Evolutionary conservation across 2,888 invertebrate species (phyloP).

Genomic region (Sepiola atlantica): DNA sequence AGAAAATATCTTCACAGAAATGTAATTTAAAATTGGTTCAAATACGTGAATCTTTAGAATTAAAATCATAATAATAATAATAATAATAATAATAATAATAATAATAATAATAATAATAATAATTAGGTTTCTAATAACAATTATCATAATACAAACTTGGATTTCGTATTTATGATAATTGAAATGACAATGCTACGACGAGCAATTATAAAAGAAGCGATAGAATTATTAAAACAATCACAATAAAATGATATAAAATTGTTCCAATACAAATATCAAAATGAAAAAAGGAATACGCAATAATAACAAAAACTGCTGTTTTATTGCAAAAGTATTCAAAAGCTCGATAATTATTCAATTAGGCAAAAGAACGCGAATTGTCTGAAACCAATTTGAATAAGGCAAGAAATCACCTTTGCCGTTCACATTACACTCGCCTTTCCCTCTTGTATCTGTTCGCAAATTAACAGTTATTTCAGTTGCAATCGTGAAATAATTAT

Average conservation of each 20-base stretch:
- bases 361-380: background rate
- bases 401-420: constrained; percentile 2
- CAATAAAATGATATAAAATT: background rate
- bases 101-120: background rate
- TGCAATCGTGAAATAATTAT: background rate
- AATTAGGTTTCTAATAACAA: background rate
- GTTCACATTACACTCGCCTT: background rate
- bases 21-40: background rate
- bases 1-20: background rate
- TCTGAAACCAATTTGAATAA: background rate
- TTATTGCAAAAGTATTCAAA: background rate
- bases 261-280: background rate
- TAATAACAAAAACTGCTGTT: background rate
- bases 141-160: background rate
- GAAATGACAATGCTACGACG: background rate
- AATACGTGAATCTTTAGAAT: background rate
- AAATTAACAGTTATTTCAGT: constrained; percentile 32
- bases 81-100: background rate
- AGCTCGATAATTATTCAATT: constrained; percentile 22
- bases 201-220: too few species aligned
- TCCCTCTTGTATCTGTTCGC: background rate
- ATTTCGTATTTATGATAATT: background rate
- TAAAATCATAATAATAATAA: background rate
- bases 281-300: background rate
- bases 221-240: background rate